Evolutionary conservation across 2,888 invertebrate species (phyloP), one percentile per base, ranked within the genome.

Genomic region (Phalera bucephala): DNA sequence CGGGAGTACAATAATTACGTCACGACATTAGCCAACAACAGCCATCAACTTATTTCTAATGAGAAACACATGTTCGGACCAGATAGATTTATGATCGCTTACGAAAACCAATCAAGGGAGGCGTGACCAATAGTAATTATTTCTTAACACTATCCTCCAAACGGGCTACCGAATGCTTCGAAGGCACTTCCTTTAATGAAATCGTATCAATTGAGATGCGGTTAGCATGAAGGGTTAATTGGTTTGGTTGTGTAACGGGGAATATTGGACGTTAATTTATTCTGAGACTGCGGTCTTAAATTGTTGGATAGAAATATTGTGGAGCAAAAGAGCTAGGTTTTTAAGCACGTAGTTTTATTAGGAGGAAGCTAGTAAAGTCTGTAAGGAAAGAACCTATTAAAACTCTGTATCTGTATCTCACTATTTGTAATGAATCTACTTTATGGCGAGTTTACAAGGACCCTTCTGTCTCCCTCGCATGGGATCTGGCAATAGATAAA

Each of bases 101-200:
- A 79, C 84, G 73, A 84, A 88, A 88, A 82, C 72, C 87, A 88
- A 89, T 88, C 87, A 82, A 70, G 59, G 56, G 65, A 71, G 88
- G 88, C 85, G 88, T 79, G 74, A 72, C 80, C 63, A 39, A 64
- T 55, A 54, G 78, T 88, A 84, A 89, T 89, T 86, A 89, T 87
- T 89, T 87, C 84, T 80, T 88, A 85, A 85, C 85, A 80, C 82
- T 80, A 81, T 80, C 76, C 72, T 77, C 75, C 72, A 66, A 60
- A 63, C 64, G 55, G 40, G 83, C 85, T 88, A 84, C 88, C 63
- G 87, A 77, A 78, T 70, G 55, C 52, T 80, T 79, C 80, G 68
- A 3, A 17, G 17, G 60, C 62, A 76, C 75, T 80, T 80, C 80
- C 81, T 80, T 56, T 60, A 32, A 43, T 40, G 39, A 40, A 61